phyloP scores from a whole-genome alignment of 2,797 vertebrate genomes.

The Onychomys arenicola region DNA sequence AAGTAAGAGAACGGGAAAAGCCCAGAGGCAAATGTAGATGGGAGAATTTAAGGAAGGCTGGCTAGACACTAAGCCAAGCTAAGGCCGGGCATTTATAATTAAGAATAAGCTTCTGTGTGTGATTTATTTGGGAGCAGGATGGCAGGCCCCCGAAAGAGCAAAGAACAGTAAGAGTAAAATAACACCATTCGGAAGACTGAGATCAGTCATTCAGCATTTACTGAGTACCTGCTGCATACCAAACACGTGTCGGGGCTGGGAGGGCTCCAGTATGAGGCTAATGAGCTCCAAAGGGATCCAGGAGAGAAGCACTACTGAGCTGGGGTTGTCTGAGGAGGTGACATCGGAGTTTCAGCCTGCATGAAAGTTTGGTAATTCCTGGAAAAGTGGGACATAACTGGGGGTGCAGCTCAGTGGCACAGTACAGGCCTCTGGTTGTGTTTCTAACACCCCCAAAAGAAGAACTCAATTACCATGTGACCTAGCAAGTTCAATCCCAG shows the following conservation, averaged over 20 bases:
- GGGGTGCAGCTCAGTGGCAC: background rate
- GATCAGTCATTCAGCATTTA: background rate
- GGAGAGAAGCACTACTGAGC: background rate
- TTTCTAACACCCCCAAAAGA: background rate
- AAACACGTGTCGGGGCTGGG: background rate
- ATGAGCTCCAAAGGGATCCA: background rate
- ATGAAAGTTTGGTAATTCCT: background rate
- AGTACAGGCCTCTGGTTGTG: background rate
- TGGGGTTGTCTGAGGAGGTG: background rate
- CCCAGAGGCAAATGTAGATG: no score
- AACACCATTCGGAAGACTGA: background rate
- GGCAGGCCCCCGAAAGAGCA: no score
- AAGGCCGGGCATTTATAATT: no score
- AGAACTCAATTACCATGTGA: background rate
- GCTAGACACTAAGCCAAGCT: no score
- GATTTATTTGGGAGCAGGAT: no score
- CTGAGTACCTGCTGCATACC: background rate
- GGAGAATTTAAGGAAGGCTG: no score
- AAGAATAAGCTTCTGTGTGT: no score
- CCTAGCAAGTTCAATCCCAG: background rate
- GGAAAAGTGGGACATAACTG: background rate
- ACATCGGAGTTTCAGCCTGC: background rate
- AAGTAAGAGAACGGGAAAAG: no score
- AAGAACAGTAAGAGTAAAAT: no score
- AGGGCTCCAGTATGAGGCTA: background rate